phyloP scores from a whole-genome alignment of 2,888 invertebrate species.

The Venusia cambrica region DNA sequence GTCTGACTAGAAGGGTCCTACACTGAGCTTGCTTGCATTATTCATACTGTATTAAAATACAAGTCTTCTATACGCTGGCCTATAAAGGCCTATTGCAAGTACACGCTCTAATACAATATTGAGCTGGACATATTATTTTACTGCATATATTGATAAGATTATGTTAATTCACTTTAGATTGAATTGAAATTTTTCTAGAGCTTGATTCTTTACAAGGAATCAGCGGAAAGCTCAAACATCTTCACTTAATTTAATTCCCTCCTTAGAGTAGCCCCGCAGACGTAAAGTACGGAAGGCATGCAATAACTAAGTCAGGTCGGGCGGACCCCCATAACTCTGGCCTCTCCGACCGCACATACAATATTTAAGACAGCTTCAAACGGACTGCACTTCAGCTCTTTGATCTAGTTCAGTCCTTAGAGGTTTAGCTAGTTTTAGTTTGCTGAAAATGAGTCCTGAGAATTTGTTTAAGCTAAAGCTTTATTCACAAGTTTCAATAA shows the following conservation, averaged over 20 bases:
- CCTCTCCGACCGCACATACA: slow-evolving; percentile 44
- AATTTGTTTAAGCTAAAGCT: too few relatives aligned
- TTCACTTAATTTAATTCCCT: slow-evolving; percentile 26
- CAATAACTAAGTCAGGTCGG: slow-evolving; percentile 36
- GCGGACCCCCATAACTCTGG: slow-evolving; percentile 45
- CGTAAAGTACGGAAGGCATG: slow-evolving; percentile 17
- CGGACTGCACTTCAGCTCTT: slow-evolving; percentile 25
- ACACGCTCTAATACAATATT: too few relatives aligned
- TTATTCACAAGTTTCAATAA: too few relatives aligned
- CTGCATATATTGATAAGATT: too few relatives aligned
- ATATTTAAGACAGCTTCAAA: slow-evolving; percentile 45
- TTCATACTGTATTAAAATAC: too few relatives aligned
- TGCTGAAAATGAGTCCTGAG: too few relatives aligned
- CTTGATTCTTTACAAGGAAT: background rate
- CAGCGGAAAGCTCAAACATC: slow-evolving; percentile 10
- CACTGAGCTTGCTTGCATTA: too few relatives aligned
- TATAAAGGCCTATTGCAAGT: too few relatives aligned
- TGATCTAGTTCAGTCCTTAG: slow-evolving; percentile 31
- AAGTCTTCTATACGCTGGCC: too few relatives aligned
- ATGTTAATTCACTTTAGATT: too few relatives aligned
- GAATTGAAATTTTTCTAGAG: background rate
- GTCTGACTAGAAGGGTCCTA: too few relatives aligned
- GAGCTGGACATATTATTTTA: too few relatives aligned
- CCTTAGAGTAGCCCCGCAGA: slow-evolving; percentile 23
- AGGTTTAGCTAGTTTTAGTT: slow-evolving; percentile 21